Base-by-base conservation (phyloP, 2,888 invertebrate genomes). In the Ceratothoa steindachneri region DNA sequence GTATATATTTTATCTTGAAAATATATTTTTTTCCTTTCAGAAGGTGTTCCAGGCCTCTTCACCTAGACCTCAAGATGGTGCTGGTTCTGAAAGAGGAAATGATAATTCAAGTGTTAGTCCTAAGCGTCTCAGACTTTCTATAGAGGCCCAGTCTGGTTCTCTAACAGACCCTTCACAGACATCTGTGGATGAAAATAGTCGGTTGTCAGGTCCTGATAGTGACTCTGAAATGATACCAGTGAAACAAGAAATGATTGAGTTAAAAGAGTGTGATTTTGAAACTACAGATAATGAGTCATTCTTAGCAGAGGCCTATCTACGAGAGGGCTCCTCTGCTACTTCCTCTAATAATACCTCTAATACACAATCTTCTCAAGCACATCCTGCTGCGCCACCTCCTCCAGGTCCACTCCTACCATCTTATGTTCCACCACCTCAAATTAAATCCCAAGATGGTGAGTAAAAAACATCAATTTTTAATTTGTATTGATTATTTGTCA, bases 371-470 rank as follows among this genome's bases (percentile, higher is more conserved):
- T 24, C 60, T 2, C 27, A 24, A 60, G 31, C 30, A 55, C 73
- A 73, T 65, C 75, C 74, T 29, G 70, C 72, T 55, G 75, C 76
- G 30, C 79, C 79, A 22, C 79, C 79, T 2, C 76, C 79, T 30
- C 79, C 79, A 7, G 79, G 79, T n/a, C 74, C 79, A 15, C 68
- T 79, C 64, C 64, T 74, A 76, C 79, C 79, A 9, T 79, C 79
- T 12, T 79, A 79, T 68, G 79, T 79, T 74, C 79, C 79, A 51
- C 79, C 79, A 2, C 79, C 79, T 15, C 79, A 76, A 67, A 71
- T 79, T 71, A 79, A 79, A 72, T 67, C 79, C 51, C 79, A 79
- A 74, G 79, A 79, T 74, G 79, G 79, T 79, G 71, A 79, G 79
- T 78, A 75, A 15, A 41, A 41, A 9, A n/a, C n/a, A n/a, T n/a